Conservation (phyloP, 2,797 vertebrate species). For the Sebastes kiyomatsui region DNA sequence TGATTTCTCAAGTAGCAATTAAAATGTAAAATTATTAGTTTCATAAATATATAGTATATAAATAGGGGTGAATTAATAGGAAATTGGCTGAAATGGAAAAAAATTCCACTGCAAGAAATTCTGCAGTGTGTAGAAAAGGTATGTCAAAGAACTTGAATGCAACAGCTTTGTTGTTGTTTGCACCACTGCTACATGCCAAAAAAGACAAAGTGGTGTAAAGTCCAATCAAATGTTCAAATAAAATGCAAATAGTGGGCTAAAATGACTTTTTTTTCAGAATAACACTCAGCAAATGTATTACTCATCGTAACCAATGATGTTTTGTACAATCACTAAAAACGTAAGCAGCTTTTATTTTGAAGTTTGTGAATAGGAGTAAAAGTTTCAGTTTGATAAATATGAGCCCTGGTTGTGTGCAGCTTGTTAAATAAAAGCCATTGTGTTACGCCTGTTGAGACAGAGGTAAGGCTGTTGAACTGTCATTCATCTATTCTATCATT, state of each 20-base stretch:
- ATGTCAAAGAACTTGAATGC: neutral
- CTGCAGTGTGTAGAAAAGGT: neutral
- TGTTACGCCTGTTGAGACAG: neutral
- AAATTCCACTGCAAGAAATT: neutral
- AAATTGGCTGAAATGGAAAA: neutral
- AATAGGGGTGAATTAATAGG: neutral
- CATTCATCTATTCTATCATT: neutral
- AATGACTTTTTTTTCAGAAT: neutral
- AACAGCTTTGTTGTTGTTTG: neutral
- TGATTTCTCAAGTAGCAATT: neutral
- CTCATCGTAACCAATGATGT: neutral
- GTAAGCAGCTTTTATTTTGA: neutral
- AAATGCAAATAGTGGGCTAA: neutral
- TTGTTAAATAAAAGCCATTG: neutral
- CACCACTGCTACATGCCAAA: neutral
- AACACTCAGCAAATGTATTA: neutral
- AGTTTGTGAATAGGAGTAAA: neutral
- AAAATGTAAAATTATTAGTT: neutral
- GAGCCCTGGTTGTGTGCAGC: neutral
- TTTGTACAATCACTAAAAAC: slow-evolving; percentile 13
- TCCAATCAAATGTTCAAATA: neutral
- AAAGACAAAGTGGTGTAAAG: neutral
- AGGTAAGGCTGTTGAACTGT: neutral
- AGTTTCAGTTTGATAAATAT: neutral
- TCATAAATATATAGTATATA: neutral